A percentile compares a stretch with the other conserved stretches of the same genome.
These are phyloP conservation scores for Neodiprion pinetum DNA, from an alignment of 1,140 invertebrate species.

Conservation along the genomic window DNA sequence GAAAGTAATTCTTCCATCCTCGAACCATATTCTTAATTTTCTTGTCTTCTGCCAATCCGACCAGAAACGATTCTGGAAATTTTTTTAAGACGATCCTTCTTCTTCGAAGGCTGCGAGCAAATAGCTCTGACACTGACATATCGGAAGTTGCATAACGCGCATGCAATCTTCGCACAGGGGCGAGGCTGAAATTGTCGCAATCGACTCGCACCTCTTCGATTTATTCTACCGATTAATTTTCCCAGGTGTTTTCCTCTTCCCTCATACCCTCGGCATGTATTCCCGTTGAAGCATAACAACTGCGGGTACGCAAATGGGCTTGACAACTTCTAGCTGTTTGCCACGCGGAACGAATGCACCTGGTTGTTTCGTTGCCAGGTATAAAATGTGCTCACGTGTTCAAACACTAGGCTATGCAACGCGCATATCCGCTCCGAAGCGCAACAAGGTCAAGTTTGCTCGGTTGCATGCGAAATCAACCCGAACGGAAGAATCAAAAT, in stretches of 20 bases:
- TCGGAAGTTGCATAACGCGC: too few relatives aligned
- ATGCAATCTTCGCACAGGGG: neutral
- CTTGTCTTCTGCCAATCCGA: too few relatives aligned
- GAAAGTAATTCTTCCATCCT: too few relatives aligned
- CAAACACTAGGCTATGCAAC: neutral
- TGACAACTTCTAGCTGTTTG: neutral
- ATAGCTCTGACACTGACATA: too few relatives aligned
- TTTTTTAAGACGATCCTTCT: too few relatives aligned
- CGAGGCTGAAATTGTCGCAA: neutral
- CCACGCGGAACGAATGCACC: neutral
- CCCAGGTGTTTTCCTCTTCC: too few relatives aligned
- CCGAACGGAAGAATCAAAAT: too few relatives aligned
- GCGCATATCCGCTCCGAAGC: neutral
- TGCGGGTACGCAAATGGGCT: neutral
- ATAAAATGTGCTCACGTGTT: neutral
- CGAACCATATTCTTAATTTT: too few relatives aligned
- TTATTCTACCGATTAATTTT: neutral
- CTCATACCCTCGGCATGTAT: neutral
- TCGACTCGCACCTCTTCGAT: neutral
- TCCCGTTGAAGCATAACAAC: neutral
- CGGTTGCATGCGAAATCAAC: too few relatives aligned
- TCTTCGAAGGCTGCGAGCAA: too few relatives aligned
- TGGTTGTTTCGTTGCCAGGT: neutral
- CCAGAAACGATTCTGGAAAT: too few relatives aligned
- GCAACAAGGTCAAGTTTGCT: conserved; percentile 1